These are phyloP conservation scores for Hipparchia sbordonii DNA, from an alignment of 2,888 invertebrate genomes.

Conservation along the genomic window DNA sequence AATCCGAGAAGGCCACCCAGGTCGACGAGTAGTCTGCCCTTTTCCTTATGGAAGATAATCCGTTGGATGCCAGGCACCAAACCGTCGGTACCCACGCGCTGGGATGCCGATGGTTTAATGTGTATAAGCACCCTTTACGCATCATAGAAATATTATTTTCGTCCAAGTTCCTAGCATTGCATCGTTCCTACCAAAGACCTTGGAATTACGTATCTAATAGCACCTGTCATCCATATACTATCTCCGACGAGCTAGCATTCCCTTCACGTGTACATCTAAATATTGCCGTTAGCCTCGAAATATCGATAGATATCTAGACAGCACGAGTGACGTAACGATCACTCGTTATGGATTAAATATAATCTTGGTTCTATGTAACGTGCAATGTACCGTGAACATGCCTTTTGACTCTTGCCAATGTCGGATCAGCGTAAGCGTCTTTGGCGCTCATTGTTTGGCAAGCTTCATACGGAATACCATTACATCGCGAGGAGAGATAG, in stretches of 20 bases:
- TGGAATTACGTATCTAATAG: constrained; percentile 38
- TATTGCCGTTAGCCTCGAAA: constrained; percentile 16
- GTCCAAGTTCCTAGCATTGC: constrained; percentile 14
- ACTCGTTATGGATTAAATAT: constrained; percentile 29
- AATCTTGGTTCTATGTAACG: constrained; percentile 25
- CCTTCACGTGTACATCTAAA: constrained; percentile 35
- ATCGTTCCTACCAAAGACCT: constrained; percentile 27
- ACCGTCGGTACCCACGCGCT: not conserved
- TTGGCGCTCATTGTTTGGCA: constrained; percentile 70
- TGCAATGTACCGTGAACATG: constrained; percentile 35
- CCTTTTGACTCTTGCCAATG: constrained; percentile 22
- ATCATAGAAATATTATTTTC: constrained; percentile 9
- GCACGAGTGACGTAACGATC: constrained; percentile 25
- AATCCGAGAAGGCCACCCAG: no score
- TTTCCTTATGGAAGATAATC: no score
- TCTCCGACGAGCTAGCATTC: constrained; percentile 54
- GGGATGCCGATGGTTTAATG: not conserved
- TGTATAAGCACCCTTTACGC: not conserved
- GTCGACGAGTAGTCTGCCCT: no score
- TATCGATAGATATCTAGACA: constrained; percentile 11
- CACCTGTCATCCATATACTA: constrained; percentile 63
- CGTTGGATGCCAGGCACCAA: no score
- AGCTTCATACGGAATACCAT: constrained; percentile 44
- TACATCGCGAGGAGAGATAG: constrained; percentile 49
- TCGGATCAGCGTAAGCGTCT: constrained; percentile 23